A percentile compares a stretch with the other conserved stretches of the same genome.
phyloP scores from a whole-genome alignment of 2,888 invertebrate genomes.

The Panopea generosa region DNA sequence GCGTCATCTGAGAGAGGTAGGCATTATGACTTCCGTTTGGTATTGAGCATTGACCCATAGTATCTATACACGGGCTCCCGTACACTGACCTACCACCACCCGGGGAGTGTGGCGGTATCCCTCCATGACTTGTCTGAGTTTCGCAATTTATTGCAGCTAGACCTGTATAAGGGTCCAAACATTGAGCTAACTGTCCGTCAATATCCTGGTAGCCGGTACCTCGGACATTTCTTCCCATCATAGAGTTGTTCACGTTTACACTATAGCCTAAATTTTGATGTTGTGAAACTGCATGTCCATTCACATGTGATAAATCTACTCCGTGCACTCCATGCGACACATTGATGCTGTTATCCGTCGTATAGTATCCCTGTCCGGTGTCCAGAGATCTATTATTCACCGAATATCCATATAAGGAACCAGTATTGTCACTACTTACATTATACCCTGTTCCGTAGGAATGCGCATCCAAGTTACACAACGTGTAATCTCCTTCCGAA shows the following conservation, averaged over 20 bases:
- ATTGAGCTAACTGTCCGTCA: conserved; percentile 66
- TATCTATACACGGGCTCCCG: conserved; percentile 68
- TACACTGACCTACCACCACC: conserved; percentile 66
- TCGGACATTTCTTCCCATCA: conserved; percentile 63
- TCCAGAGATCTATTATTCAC: conserved; percentile 75
- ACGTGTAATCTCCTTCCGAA: conserved; percentile 82
- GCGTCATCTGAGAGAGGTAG: conserved; percentile 65
- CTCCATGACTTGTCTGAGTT: conserved; percentile 54
- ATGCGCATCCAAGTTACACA: conserved; percentile 84
- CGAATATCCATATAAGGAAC: conserved; percentile 74
- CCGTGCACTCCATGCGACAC: conserved; percentile 43
- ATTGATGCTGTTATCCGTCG: conserved; percentile 61
- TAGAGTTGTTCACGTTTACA: conserved; percentile 55
- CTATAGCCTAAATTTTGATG: conserved; percentile 62
- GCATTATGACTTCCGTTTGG: conserved; percentile 67
- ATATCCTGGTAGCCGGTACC: conserved; percentile 63
- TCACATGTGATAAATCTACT: conserved; percentile 70
- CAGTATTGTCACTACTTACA: conserved; percentile 65
- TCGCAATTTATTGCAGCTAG: conserved; percentile 63
- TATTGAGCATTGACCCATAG: conserved; percentile 70
- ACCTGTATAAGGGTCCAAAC: conserved; percentile 67
- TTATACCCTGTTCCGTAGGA: conserved; percentile 78
- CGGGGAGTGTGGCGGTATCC: conserved; percentile 63
- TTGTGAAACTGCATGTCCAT: conserved; percentile 67
- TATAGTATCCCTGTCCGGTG: conserved; percentile 75